These are phyloP conservation scores for Rhaphigaster nebulosa DNA, from an alignment of 2,888 invertebrate genomes.

Conservation along the genomic window DNA sequence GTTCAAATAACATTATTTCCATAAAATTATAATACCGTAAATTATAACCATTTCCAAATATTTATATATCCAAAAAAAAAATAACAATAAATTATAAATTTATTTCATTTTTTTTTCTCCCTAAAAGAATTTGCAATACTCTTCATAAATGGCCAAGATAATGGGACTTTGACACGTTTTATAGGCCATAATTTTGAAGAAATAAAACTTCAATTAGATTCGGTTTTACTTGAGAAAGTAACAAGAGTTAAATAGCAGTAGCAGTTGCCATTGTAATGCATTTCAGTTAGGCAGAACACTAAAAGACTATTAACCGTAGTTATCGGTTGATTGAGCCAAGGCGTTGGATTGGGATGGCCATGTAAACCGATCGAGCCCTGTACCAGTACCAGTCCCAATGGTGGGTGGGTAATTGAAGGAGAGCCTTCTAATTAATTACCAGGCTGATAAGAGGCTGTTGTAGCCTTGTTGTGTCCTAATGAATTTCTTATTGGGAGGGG, in stretches of 20 bases:
- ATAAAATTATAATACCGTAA: too few species aligned
- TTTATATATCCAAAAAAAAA: too few species aligned
- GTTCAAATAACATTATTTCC: too few species aligned
- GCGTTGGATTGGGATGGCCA: neutral
- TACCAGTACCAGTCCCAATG: too few species aligned
- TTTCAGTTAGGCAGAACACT: neutral
- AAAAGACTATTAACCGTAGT: neutral
- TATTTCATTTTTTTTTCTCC: too few species aligned
- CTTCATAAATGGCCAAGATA: too few species aligned
- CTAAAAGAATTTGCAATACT: too few species aligned
- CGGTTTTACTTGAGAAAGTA: neutral
- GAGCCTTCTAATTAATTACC: neutral
- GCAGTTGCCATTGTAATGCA: neutral
- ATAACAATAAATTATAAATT: too few species aligned
- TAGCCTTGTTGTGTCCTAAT: conserved; percentile 37
- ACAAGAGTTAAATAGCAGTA: neutral
- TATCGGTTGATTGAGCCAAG: neutral
- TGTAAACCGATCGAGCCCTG: neutral
- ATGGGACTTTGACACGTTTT: too few species aligned
- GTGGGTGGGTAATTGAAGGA: neutral
- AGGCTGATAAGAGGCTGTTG: neutral
- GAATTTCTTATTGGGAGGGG: conserved; percentile 31
- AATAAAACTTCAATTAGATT: neutral
- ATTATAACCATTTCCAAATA: too few species aligned
- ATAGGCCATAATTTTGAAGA: too few species aligned